Percentiles rank a stretch among this genome's conserved stretches.
These are phyloP conservation scores for Momotus momota DNA, from an alignment of 2,797 vertebrate species.

Conservation along the genomic window DNA sequence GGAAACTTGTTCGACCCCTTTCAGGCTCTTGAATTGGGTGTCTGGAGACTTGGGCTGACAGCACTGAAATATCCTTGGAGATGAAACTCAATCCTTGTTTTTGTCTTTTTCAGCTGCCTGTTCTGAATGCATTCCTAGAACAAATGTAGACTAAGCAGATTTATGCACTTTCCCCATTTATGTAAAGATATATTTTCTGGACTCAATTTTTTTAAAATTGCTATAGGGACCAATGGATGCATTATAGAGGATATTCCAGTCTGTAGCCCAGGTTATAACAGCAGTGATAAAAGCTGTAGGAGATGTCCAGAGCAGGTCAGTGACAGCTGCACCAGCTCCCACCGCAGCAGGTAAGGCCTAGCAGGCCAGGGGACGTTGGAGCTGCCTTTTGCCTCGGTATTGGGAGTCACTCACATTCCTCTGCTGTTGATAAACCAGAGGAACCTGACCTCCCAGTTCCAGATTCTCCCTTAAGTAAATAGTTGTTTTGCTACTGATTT, in stretches of 20 bases:
- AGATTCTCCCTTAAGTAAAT: not conserved
- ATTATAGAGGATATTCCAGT: not conserved
- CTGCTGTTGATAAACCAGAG: not conserved
- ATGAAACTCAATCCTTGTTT: slow-evolving; percentile 15
- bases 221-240: not conserved
- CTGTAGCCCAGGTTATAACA: not conserved
- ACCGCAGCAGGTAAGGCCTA: not conserved
- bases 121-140: not conserved
- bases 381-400: not conserved
- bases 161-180: not conserved
- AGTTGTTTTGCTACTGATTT: not conserved
- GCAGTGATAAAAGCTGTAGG: not conserved
- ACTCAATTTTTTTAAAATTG: not conserved
- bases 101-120: slow-evolving; percentile 15
- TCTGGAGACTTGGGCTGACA: slow-evolving; percentile 48
- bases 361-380: not conserved
- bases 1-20: slow-evolving; percentile 60
- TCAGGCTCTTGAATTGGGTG: slow-evolving; percentile 40
- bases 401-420: not conserved
- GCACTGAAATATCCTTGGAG: slow-evolving; percentile 41
- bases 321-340: not conserved
- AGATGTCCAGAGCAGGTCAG: not conserved
- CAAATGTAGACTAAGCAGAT: not conserved
- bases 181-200: not conserved
- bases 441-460: not conserved